These are phyloP conservation scores for Rhinoderma darwinii DNA, from an alignment of 2,113 vertebrate species.

Conservation along the genomic window DNA sequence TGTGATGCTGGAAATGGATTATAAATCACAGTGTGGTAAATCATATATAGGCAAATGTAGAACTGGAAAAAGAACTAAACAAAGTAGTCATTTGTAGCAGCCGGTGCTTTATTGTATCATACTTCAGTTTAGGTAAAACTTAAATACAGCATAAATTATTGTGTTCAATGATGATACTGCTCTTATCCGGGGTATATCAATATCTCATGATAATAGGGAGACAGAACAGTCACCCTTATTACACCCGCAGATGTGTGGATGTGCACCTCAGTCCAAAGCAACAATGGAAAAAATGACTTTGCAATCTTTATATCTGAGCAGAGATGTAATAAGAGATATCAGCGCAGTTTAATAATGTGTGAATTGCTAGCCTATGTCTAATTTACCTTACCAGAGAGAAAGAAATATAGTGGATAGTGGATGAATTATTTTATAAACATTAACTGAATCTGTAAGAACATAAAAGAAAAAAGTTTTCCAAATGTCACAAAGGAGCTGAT, in stretches of 20 bases:
- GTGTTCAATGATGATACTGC: neutral
- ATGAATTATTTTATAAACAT: neutral
- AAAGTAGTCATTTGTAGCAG: neutral
- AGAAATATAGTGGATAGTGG: neutral
- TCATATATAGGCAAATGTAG: neutral
- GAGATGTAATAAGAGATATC: neutral
- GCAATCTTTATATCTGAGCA: neutral
- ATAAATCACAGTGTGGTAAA: slow-evolving; percentile 11
- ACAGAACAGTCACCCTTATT: neutral
- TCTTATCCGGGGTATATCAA: slow-evolving; percentile 16
- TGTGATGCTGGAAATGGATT: neutral
- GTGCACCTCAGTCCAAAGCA: neutral
- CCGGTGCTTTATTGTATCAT: neutral
- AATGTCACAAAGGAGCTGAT: neutral
- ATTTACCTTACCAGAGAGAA: neutral
- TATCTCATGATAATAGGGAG: slow-evolving; percentile 12
- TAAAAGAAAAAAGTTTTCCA: neutral
- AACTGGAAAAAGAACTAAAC: neutral
- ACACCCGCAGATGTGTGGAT: slow-evolving; percentile 4
- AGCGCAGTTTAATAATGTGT: neutral
- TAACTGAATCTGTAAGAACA: neutral
- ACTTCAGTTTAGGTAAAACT: neutral
- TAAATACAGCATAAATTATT: slow-evolving; percentile 18
- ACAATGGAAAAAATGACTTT: neutral
- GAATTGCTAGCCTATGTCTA: neutral